Percentiles rank a stretch among this genome's conserved stretches.
Conservation (phyloP, 2,113 vertebrate species). For the Procapra przewalskii region DNA sequence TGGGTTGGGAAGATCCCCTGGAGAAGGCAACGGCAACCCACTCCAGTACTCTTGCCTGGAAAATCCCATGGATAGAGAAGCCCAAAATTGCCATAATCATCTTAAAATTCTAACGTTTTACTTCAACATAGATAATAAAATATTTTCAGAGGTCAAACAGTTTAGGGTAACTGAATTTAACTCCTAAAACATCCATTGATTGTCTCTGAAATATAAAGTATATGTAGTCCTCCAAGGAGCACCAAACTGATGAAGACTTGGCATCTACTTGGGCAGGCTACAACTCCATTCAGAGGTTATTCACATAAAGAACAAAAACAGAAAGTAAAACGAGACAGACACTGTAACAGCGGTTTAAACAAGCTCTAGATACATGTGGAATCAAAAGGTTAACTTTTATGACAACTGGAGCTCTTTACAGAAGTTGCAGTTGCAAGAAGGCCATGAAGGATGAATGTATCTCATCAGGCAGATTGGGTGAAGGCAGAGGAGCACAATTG, state of each 20-base stretch:
- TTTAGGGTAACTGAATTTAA: neutral
- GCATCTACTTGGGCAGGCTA: neutral
- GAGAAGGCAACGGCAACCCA: no score
- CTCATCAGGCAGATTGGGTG: neutral
- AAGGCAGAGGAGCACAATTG: neutral
- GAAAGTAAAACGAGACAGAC: neutral
- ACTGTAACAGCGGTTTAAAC: neutral
- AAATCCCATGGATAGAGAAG: no score
- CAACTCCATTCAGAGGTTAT: neutral
- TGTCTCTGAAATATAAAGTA: neutral
- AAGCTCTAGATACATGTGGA: neutral
- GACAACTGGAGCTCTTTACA: neutral
- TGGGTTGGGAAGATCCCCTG: no score
- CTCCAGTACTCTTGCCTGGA: no score
- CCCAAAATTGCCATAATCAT: neutral
- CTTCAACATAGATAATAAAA: neutral
- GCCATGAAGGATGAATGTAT: neutral
- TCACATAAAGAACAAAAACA: neutral
- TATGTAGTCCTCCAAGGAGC: neutral
- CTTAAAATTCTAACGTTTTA: neutral
- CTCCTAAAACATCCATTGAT: neutral
- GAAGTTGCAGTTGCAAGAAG: neutral
- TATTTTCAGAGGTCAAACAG: slow-evolving; percentile 59
- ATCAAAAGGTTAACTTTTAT: neutral
- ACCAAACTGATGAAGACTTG: neutral